Evolutionary conservation across 2,113 vertebrate species (phyloP), one percentile per base, ranked within the genome.

Genomic region (Callocephalon fimbriatum): DNA sequence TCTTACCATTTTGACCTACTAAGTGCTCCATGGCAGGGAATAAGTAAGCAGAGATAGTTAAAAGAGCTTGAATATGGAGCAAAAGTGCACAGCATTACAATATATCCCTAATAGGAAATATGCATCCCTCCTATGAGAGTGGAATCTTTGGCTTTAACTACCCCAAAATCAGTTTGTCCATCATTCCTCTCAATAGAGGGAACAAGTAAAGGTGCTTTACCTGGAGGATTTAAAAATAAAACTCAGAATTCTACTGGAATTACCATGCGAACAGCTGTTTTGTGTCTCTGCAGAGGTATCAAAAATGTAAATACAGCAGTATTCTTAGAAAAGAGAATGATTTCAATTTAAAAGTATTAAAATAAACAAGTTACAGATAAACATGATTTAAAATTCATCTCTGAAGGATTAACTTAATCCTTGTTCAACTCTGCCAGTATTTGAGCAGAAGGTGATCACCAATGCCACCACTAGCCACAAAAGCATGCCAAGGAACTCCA

Each of bases 81-180:
- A 76, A 86, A 86, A 82, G 50, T 73, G 80, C 75, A 86, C 68
- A 91, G 68, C 50, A 74, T 70, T 81, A 76, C 32, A 85, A 53
- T 62, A 80, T n/a, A 88, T 35, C 37, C 75, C 76, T 73, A 58
- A 67, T 3, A 94, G 47, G 45, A 92, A 90, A 93, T 51, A 70
- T 3, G 5, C 2, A 9, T 62, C 59, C 78, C 65, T 95, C 59
- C 50, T 59, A 90, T 0, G 1, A 93, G 77, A 65, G 56, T 84
- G 71, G 86, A 91, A 51, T 96, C 95, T 97, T 97, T 97, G 97
- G 96, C 74, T 95, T 97, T 82, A 93, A 72, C 71, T 61, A 77
- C 48, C 38, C n/a, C 38, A 72, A 86, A 91, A 63, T 77, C 3
- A 85, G 81, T 78, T 61, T 75, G 51, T 75, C 68, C 72, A 38